phyloP scores from a whole-genome alignment of 2,797 vertebrate species.

The Arctocebus calabarensis region DNA sequence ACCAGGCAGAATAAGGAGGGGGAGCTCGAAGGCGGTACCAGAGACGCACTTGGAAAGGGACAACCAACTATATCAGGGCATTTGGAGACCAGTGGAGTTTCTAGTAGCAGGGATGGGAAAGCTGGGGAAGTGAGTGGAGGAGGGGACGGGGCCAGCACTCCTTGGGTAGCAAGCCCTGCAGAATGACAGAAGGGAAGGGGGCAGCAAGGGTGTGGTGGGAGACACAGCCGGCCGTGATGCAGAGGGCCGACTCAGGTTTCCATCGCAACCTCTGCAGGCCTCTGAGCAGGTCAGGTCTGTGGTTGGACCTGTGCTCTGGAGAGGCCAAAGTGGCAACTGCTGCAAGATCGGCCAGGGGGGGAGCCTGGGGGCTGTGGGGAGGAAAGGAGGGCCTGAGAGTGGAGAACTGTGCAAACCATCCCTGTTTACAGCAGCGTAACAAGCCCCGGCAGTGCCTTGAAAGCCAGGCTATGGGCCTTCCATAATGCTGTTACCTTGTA shows the following conservation, averaged over 20 bases:
- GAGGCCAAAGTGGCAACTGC: neutral
- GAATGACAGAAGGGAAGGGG: neutral
- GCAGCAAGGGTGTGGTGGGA: neutral
- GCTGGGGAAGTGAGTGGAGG: neutral
- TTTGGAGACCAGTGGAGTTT: neutral
- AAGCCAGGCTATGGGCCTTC: neutral
- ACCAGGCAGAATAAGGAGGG: neutral
- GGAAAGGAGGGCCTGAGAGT: neutral
- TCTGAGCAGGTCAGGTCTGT: neutral
- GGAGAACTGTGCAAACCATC: neutral
- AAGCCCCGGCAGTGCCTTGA: neutral
- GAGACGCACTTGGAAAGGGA: no score
- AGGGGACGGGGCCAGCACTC: neutral
- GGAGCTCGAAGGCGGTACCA: no score
- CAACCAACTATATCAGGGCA: no score
- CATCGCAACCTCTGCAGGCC: neutral
- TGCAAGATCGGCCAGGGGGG: neutral
- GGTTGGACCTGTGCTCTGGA: neutral
- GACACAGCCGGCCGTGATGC: fast-evolving
- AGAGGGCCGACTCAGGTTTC: fast-evolving
- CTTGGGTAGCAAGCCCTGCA: neutral
- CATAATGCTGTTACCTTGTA: neutral
- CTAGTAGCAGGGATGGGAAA: neutral
- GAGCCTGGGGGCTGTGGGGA: neutral
- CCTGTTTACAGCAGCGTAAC: fast-evolving